Evolutionary conservation across 2,113 vertebrate genomes (phyloP), one percentile per base, ranked within the genome.

Genomic region (Vulpes ferrilata): DNA sequence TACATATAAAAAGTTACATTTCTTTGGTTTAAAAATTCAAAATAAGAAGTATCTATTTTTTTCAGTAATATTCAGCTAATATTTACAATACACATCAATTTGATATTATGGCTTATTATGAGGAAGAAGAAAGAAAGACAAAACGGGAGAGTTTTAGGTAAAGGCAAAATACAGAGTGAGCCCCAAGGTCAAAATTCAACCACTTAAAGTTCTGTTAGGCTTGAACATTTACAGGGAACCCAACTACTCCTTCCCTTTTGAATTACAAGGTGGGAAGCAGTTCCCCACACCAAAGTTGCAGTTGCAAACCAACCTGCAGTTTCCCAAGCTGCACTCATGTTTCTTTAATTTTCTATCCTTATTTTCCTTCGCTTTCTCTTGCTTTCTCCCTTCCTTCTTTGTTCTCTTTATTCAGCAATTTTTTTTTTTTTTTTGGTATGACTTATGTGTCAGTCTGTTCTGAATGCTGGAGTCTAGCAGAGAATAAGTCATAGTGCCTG

Each of bases 11-110:
- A 88, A 15, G 35, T 73, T 79, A 87, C 79, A 43, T 8, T 94
- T 9, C 53, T 57, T 71, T 82, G 20, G 35, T 86, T 84, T 96
- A 62, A 93, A 86, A 93, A 92, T 85, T 80, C 65, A 76, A 53
- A 30, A 55, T 27, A 85, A 78, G 17, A 86, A 87, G 13, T 84
- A 71, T 51, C 20, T 84, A 38, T 35, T 95, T 87, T 91, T 90
- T 23, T 67, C 53, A 69, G 10, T 65, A 30, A 92, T 74, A n/a
- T 76, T 69, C 32, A 80, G 20, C 62, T 55, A 95, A 35, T 19
- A 62, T 57, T 74, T 80, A 53, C 2, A 15, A 59, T 15, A 48
- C 10, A 69, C 2, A 32, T 80, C 5, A 9, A 51, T 74, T 74
- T 74, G 48, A 65, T 59, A 48, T 82, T 65, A 65, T 59, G 65